phyloP scores from a whole-genome alignment of 30 jellyfish, hydroid and myxozoan genomes.

The Turritopsis rubra region DNA sequence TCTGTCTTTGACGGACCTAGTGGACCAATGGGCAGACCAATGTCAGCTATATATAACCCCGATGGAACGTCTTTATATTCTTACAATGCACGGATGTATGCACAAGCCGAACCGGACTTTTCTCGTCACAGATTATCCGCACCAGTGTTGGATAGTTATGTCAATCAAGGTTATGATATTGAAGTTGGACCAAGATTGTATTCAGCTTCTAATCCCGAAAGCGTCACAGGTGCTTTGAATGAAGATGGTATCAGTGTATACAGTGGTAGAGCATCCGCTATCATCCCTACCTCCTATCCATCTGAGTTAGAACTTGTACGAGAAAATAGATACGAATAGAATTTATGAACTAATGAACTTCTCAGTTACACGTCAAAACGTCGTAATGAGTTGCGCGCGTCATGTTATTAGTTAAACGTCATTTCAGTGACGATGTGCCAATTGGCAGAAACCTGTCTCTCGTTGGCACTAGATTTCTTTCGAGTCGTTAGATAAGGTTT shows the following conservation, averaged over 20 bases:
- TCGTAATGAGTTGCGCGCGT: too few species aligned
- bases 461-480: neutral
- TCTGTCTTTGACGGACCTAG: slow-evolving; percentile 18
- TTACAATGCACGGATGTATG: slow-evolving; percentile 15
- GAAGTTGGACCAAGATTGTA: neutral
- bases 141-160: slow-evolving; percentile 22
- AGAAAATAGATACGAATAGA: neutral
- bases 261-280: neutral
- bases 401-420: too few species aligned
- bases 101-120: slow-evolving; percentile 8
- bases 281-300: neutral
- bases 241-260: slow-evolving; percentile 5
- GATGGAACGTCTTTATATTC: slow-evolving; percentile 16
- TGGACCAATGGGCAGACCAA: neutral
- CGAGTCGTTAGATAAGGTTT: neutral
- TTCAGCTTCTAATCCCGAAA: slow-evolving; percentile 12
- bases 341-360: neutral
- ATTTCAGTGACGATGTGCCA: neutral
- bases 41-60: slow-evolving; percentile 5
- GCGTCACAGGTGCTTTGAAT: neutral
- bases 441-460: neutral
- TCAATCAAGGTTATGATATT: slow-evolving; percentile 4
- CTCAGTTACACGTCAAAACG: too few species aligned
- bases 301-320: neutral
- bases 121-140: slow-evolving; percentile 12